Percentiles rank a stretch among this genome's conserved stretches.
Evolutionary conservation across 2,888 invertebrate genomes (phyloP).

Genomic region (Hololepta plana): DNA sequence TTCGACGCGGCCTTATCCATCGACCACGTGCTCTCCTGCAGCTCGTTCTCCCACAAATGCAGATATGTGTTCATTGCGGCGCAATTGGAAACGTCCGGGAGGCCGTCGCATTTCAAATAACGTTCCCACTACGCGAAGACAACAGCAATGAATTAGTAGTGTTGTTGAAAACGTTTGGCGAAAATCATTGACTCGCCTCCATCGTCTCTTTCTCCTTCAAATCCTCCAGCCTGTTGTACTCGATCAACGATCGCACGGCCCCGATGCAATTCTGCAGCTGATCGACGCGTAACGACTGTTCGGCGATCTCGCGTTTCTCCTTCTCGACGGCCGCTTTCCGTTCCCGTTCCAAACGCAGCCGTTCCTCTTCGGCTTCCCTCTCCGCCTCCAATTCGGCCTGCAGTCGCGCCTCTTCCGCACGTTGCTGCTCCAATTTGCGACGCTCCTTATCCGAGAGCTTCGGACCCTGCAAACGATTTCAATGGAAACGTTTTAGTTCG

Average conservation of each 20-base stretch:
- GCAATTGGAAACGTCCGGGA: slow-evolving; percentile 31
- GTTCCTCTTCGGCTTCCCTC: slow-evolving; percentile 14
- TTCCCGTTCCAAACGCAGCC: slow-evolving; percentile 16
- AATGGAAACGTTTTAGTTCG: slow-evolving; percentile 1
- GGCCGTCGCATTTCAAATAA: slow-evolving; percentile 33
- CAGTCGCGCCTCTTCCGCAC: slow-evolving; percentile 5
- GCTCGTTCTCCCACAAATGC: slow-evolving; percentile 30
- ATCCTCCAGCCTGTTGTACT: not conserved
- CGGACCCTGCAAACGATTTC: not conserved
- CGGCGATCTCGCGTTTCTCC: slow-evolving; percentile 21
- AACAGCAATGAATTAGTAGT: not conserved
- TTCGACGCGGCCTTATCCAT: slow-evolving; percentile 24
- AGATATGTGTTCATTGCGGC: slow-evolving; percentile 34
- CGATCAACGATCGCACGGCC: not conserved
- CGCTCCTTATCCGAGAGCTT: slow-evolving; percentile 1
- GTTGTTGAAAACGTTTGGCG: not conserved
- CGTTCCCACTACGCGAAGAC: slow-evolving; percentile 28
- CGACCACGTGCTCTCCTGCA: too few species aligned
- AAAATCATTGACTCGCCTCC: not conserved
- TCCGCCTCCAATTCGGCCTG: slow-evolving; percentile 11
- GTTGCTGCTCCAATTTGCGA: slow-evolving; percentile 5
- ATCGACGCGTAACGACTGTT: slow-evolving; percentile 17
- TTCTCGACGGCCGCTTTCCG: slow-evolving; percentile 17
- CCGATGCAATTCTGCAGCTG: slow-evolving; percentile 14
- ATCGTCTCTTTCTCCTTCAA: slow-evolving; percentile 4